Base-by-base conservation (phyloP, 92 coral and sea anemone genomes). In the Hydrozoanthus gracilis region DNA sequence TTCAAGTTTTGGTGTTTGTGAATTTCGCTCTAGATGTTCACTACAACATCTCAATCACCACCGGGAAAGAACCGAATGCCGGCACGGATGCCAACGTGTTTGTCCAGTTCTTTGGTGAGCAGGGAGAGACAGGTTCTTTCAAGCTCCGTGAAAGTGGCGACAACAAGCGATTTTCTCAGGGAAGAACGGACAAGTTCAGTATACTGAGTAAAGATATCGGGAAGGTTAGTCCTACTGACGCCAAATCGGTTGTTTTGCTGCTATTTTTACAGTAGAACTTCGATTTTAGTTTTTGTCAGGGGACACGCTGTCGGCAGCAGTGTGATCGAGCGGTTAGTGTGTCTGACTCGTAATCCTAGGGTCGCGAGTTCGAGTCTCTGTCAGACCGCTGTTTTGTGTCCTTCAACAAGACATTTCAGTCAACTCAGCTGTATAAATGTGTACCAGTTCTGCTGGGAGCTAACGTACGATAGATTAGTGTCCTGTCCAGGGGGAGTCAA, bases 31-130 rank as follows among this genome's bases (percentile, higher is more conserved):
- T 88, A 96, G 99, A 95, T 78, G 85, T 95, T 8, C 96, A 92
- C 49, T 96, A 95, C 91, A 91, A 94, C 8, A 87, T 96, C 65
- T 77, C 88, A 60, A 86, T 96, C 20, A 93, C 90, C 87, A 96
- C 99, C 39, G 98, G 97, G 14, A 88, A 90, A 50, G 94, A 95
- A 46, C 93, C 87, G 6, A 92, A 85, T 7, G 98, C 99, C 11
- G 98, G 99, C 35, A 96, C 99, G 51, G 99, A 96, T 60, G 95
- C 98, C n/a, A 93, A 95, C 79, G 97, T 96, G 16, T 95, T 88
- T 83, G 92, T 96, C 35, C 96, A 95, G 87, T 89, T 96, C 93
- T 93, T 91, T 71, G 99, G 99, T 44, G 98, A 96, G 58, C 90
- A 86, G 56, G 99, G 99, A 20, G 91, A 93, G 76, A 93, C 99